A percentile compares a stretch with the other conserved stretches of the same genome.
These are phyloP conservation scores for Lepilemur ruficaudatus DNA, from an alignment of 2,797 vertebrate species.

Conservation along the genomic window DNA sequence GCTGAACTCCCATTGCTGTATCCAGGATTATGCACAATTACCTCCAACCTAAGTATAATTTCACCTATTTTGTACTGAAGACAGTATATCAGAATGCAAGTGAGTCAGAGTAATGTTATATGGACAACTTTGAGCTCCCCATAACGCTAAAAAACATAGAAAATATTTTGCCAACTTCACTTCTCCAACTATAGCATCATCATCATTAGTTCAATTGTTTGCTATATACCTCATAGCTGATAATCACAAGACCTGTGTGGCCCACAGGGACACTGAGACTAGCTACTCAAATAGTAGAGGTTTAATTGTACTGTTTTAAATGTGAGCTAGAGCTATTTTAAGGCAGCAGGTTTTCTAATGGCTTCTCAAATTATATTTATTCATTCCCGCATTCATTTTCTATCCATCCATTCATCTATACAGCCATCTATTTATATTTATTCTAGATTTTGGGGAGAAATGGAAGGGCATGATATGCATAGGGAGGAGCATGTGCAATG, in stretches of 20 bases:
- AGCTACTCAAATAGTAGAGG: background rate
- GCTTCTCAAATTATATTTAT: constrained; percentile 32
- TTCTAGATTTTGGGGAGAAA: background rate
- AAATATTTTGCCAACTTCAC: background rate
- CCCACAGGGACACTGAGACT: background rate
- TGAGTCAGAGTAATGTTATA: background rate
- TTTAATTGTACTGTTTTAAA: constrained; percentile 20
- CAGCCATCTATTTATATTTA: constrained; percentile 20
- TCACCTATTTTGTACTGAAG: background rate
- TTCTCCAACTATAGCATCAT: background rate
- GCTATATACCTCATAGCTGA: background rate
- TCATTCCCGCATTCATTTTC: constrained; percentile 13
- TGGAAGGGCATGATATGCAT: background rate
- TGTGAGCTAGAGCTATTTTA: background rate
- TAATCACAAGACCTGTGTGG: background rate
- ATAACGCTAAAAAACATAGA: background rate
- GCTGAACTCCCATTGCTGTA: background rate
- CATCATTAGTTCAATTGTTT: background rate
- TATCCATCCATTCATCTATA: background rate
- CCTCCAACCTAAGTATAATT: background rate
- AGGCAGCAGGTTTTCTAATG: background rate
- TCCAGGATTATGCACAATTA: background rate
- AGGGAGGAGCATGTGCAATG: background rate
- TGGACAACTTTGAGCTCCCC: background rate
- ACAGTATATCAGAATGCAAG: background rate